phyloP scores from a whole-genome alignment of 1,140 invertebrate species.

The Psix sp. region DNA sequence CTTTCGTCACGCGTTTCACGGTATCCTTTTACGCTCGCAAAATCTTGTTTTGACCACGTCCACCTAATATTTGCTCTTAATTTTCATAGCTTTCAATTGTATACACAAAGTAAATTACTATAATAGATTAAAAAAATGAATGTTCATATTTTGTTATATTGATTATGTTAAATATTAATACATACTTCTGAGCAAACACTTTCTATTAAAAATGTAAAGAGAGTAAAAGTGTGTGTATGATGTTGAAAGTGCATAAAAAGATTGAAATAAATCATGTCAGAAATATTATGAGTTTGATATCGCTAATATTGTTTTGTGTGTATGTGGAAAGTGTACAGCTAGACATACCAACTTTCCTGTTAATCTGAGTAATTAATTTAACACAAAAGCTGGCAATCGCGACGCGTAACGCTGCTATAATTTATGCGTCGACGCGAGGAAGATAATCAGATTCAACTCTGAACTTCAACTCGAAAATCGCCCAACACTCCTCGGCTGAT shows the following conservation, averaged over 20 bases:
- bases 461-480: slow-evolving; percentile 22
- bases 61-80: neutral
- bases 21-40: slow-evolving; percentile 22
- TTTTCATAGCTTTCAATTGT: no score
- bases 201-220: no score
- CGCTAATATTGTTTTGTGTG: slow-evolving; percentile 21
- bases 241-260: slow-evolving; percentile 8
- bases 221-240: slow-evolving; percentile 4
- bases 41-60: slow-evolving; percentile 6
- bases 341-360: slow-evolving; percentile 36
- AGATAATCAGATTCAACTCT: slow-evolving; percentile 43
- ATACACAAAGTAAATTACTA: no score
- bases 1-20: slow-evolving; percentile 27
- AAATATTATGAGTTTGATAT: slow-evolving; percentile 19
- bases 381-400: slow-evolving; percentile 34
- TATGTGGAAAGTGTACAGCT: slow-evolving; percentile 18
- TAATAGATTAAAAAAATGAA: no score
- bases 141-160: no score
- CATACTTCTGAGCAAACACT: neutral
- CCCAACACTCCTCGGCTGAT: neutral
- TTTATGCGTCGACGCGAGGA: slow-evolving; percentile 31
- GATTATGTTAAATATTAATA: no score
- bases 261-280: slow-evolving; percentile 27
- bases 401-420: slow-evolving; percentile 40
- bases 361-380: slow-evolving; percentile 48